phyloP scores from a whole-genome alignment of 2,797 vertebrate species.

The Melanotaenia boesemani region DNA sequence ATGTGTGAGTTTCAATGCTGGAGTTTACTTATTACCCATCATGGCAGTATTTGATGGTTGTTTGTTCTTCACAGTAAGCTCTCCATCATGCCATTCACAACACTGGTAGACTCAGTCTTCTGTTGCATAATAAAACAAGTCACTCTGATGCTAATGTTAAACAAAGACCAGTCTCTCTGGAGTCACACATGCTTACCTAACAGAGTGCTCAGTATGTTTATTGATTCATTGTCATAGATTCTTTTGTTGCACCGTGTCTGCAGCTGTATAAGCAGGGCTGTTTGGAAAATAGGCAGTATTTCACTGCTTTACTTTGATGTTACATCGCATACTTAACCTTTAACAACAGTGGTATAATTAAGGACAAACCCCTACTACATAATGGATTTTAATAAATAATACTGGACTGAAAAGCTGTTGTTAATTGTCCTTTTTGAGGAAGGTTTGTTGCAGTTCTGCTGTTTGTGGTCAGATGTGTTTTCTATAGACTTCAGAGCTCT shows the following conservation, averaged over 20 bases:
- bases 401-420: background rate
- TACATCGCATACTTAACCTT: background rate
- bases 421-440: too few relatives aligned
- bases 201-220: constrained; percentile 1
- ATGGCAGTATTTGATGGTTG: background rate
- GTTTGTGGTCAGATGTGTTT: too few relatives aligned
- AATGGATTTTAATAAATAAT: background rate
- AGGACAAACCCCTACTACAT: background rate
- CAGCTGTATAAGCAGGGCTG: background rate
- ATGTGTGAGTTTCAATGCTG: background rate
- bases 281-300: background rate
- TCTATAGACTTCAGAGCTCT: too few relatives aligned
- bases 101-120: background rate
- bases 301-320: background rate
- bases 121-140: background rate
- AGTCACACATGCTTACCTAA: background rate
- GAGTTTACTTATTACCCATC: background rate
- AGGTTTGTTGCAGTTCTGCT: too few relatives aligned
- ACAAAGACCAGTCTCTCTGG: background rate
- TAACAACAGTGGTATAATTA: background rate
- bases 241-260: background rate
- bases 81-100: background rate
- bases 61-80: constrained; percentile 4
- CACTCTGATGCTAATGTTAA: constrained; percentile 7
- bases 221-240: constrained; percentile 5